Evolutionary conservation across 2,113 vertebrate species (phyloP).

Genomic region (Gallinago undulata): DNA sequence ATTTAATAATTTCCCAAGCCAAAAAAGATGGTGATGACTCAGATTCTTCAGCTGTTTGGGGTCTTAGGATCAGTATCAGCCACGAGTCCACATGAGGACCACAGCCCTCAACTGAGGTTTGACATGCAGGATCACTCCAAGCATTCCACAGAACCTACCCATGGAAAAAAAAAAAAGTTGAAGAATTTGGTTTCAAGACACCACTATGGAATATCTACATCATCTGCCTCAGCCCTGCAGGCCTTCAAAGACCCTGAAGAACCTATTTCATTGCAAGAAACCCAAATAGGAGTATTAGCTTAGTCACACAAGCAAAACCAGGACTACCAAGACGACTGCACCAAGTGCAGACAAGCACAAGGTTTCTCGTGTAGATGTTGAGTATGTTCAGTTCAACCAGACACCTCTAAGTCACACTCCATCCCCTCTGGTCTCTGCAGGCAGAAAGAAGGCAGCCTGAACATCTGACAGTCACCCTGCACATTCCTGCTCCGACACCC

Average conservation of each 20-base stretch:
- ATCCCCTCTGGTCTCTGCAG: background rate
- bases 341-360: background rate
- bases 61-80: background rate
- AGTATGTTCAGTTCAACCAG: fast-evolving
- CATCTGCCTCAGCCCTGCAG: background rate
- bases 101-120: background rate
- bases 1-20: background rate
- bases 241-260: background rate
- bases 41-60: background rate
- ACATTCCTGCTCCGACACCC: background rate
- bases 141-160: background rate
- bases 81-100: fast-evolving
- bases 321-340: background rate
- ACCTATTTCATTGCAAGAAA: background rate
- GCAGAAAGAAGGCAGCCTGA: background rate
- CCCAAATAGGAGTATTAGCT: background rate
- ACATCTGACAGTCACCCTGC: fast-evolving
- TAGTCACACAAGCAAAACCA: background rate
- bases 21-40: background rate
- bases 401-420: background rate
- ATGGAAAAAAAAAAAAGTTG: fast-evolving
- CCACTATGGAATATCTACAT: fast-evolving
- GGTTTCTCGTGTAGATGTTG: background rate
- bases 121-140: background rate
- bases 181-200: background rate